A percentile compares a stretch with the other conserved stretches of the same genome.
Conservation (phyloP, 2,797 vertebrate species). For the Numenius phaeopus region DNA sequence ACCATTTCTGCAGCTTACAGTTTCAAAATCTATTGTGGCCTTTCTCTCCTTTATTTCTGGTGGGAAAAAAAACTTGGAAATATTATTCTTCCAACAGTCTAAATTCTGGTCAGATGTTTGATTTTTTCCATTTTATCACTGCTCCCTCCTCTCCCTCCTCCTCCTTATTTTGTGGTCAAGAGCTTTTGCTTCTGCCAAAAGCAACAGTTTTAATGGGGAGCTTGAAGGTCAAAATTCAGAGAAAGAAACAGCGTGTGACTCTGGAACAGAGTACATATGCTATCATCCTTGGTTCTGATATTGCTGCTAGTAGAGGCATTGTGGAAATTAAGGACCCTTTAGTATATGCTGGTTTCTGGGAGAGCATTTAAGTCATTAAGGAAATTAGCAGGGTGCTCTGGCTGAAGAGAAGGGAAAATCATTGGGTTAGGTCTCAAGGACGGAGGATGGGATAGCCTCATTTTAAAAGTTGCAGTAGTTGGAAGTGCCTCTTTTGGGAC, state of each 20-base stretch:
- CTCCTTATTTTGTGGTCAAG: slow-evolving; percentile 30
- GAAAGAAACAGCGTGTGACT: background rate
- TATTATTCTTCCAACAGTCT: slow-evolving; percentile 53
- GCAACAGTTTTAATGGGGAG: slow-evolving; percentile 40
- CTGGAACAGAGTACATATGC: background rate
- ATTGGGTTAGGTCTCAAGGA: background rate
- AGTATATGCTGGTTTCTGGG: background rate
- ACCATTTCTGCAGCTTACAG: background rate
- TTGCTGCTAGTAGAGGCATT: background rate
- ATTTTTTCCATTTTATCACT: slow-evolving; percentile 60
- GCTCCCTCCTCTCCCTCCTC: background rate
- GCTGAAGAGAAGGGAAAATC: background rate
- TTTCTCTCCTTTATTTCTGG: slow-evolving; percentile 43
- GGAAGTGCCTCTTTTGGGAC: background rate
- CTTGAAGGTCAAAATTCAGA: slow-evolving; percentile 55
- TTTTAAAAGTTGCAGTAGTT: background rate
- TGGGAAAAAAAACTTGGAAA: slow-evolving; percentile 41
- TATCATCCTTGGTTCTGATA: background rate
- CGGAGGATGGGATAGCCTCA: background rate
- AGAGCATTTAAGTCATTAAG: background rate
- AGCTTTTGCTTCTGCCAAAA: slow-evolving; percentile 65
- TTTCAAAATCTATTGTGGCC: background rate
- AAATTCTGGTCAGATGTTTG: slow-evolving; percentile 51
- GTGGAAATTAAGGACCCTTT: background rate
- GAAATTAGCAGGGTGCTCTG: background rate